Conservation (phyloP, 2,797 vertebrate genomes). For the Sebastes umbrosus region DNA sequence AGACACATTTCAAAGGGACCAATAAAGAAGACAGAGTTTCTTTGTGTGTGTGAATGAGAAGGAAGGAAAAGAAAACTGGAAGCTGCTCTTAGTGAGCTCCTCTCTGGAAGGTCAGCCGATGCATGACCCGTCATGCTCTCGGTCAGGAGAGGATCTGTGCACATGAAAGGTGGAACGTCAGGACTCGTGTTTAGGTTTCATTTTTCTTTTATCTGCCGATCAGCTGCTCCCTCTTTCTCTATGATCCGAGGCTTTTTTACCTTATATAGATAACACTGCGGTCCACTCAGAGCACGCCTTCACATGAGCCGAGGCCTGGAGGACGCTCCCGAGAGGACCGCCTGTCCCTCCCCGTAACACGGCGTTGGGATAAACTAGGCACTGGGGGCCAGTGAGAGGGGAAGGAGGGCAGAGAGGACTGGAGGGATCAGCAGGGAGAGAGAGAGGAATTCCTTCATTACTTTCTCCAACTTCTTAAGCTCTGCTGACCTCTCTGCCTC, state of each 20-base stretch:
- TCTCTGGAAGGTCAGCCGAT: neutral
- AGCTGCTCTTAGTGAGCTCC: too few relatives aligned
- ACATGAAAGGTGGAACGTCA: constrained; percentile 67
- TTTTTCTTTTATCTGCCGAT: constrained; percentile 72
- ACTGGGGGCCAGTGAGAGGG: constrained; percentile 42
- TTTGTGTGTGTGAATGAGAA: neutral
- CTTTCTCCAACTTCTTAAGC: constrained; percentile 55
- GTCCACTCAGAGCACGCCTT: constrained; percentile 5
- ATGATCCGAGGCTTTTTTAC: constrained; percentile 50
- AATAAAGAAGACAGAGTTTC: constrained; percentile 20
- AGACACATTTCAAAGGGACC: constrained; percentile 35
- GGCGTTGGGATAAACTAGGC: constrained; percentile 57
- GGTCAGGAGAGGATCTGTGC: neutral
- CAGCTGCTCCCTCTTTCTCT: constrained; percentile 21
- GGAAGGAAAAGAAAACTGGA: neutral
- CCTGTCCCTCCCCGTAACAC: constrained; percentile 64
- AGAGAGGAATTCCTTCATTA: constrained; percentile 72
- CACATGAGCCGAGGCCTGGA: constrained; percentile 48
- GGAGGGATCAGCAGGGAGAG: constrained; percentile 47
- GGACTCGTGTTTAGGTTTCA: constrained; percentile 69
- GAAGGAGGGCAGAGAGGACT: constrained; percentile 26
- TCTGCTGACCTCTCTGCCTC: constrained; percentile 15
- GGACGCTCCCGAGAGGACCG: constrained; percentile 52
- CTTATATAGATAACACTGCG: constrained; percentile 65
- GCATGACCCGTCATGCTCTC: too few relatives aligned